Evolutionary conservation across 2,888 invertebrate species (phyloP), one percentile per base, ranked within the genome.

Genomic region (Notodonta dromedarius): DNA sequence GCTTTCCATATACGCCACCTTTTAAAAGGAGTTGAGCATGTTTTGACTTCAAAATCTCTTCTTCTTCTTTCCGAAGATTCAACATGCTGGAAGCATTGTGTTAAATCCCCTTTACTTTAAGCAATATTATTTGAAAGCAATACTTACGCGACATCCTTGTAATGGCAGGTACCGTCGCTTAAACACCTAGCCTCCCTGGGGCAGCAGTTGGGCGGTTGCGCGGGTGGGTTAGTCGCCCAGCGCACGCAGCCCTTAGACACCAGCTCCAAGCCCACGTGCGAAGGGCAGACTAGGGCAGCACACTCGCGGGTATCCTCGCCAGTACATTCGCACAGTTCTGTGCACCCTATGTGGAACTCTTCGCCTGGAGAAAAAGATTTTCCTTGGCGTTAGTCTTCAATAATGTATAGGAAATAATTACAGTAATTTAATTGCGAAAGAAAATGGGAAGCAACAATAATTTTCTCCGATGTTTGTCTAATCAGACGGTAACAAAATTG

Each of bases 221-320:
- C 95, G 0, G 96, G 94, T 0, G 97, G 97, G 32, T 95, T 96
- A 0, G 97, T 96, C 65, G 97, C 97, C 98, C 98, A 98, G 70
- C 96, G 95, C 9, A 98, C 93, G 80, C 98, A 98, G 65, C 96
- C 95, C 0, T 97, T 96, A 78, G 98, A 97, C 55, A 98, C 88
- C 8, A 97, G 95, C 80, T 98, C 98, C n/a, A 97, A 90, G 0
- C 97, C 98, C 66, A 97, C 97, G 74, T 96, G 96, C 0, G 96
- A 96, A 0, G 69, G 98, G 96, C 98, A 98, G 67, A 97, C 96
- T 39, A 98, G 94, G 53, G 96, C 96, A 0, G 96, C 95, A 80
- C 98, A 98, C 69, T 96, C 96, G 0, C 96, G 94, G 40, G 77
- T 88, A 70, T 73, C 96, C 1, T 94, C 92, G 1, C 95, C 94